phyloP scores from a whole-genome alignment of 1,140 invertebrate species.

The Apolygus lucorum region DNA sequence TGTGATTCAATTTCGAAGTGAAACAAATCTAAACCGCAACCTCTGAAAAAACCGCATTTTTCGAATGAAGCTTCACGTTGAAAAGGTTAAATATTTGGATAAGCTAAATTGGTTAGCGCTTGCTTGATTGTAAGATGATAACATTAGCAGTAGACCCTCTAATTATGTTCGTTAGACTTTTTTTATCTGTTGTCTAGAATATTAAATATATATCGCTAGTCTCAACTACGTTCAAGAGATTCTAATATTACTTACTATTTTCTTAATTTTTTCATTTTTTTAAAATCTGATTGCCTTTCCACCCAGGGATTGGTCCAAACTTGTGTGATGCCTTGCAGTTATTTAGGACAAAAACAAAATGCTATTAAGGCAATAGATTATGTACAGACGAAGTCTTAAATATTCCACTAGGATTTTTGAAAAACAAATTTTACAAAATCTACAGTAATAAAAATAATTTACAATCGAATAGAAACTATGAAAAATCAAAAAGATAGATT shows the following conservation, averaged over 20 bases:
- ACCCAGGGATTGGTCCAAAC: conserved; percentile 5
- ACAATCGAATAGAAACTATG: no score
- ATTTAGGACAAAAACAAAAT: neutral
- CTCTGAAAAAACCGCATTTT: no score
- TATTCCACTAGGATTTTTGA: no score
- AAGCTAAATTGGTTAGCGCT: neutral
- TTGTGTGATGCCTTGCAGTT: conserved; percentile 4
- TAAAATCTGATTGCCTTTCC: conserved; percentile 13
- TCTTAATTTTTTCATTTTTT: neutral
- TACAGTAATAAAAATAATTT: no score
- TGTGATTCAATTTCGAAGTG: no score
- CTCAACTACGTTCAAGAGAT: conserved; percentile 1
- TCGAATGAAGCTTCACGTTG: no score
- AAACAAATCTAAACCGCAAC: no score
- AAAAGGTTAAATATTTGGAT: no score
- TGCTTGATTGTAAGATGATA: neutral
- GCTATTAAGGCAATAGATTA: conserved; percentile 7
- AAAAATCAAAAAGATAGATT: no score
- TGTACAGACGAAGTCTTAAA: conserved; percentile 10
- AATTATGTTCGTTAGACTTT: neutral
- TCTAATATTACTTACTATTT: neutral
- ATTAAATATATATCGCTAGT: conserved; percentile 10
- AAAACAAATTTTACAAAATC: no score
- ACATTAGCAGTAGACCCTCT: neutral
- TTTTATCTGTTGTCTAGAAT: neutral